phyloP scores from a whole-genome alignment of 1,140 invertebrate species.

The Heliothis subflexa region DNA sequence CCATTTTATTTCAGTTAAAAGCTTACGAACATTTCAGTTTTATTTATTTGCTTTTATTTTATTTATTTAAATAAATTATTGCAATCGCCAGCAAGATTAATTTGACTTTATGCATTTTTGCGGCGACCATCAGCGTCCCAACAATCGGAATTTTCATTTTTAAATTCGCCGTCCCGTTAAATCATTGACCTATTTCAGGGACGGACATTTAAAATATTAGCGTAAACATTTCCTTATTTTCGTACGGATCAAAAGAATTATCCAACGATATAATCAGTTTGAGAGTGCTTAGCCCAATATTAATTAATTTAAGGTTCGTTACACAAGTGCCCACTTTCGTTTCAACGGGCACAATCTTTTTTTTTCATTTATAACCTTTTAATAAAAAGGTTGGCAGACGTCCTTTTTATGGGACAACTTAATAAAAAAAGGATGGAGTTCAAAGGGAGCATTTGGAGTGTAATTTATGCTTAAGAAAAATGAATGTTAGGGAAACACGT shows the following conservation, averaged over 20 bases:
- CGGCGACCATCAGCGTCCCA: slow-evolving; percentile 11
- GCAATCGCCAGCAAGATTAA: slow-evolving; percentile 40
- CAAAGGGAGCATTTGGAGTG: slow-evolving; percentile 50
- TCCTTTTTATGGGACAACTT: slow-evolving; percentile 52
- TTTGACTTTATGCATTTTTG: slow-evolving; percentile 43
- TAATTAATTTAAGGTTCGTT: slow-evolving; percentile 51
- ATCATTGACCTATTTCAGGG: slow-evolving; percentile 28
- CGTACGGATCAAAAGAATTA: slow-evolving; percentile 38
- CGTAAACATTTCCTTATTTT: slow-evolving; percentile 41
- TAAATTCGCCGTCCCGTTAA: background rate
- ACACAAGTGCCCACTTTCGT: slow-evolving; percentile 49
- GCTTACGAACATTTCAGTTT: slow-evolving; percentile 16
- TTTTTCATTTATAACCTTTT: slow-evolving; percentile 56
- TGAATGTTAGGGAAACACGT: slow-evolving; percentile 50
- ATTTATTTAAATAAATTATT: slow-evolving; percentile 39
- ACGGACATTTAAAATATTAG: slow-evolving; percentile 39
- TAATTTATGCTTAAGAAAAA: slow-evolving; percentile 61
- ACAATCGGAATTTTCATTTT: background rate
- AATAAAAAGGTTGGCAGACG: slow-evolving; percentile 49
- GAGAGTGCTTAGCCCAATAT: slow-evolving; percentile 40
- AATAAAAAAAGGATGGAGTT: slow-evolving; percentile 60
- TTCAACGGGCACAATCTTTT: slow-evolving; percentile 47
- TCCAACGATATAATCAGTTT: slow-evolving; percentile 46
- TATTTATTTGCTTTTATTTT: slow-evolving; percentile 38
- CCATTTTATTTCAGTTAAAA: slow-evolving; percentile 21